Conservation (phyloP, 2,113 vertebrate genomes). For the Syngnathus typhle region DNA sequence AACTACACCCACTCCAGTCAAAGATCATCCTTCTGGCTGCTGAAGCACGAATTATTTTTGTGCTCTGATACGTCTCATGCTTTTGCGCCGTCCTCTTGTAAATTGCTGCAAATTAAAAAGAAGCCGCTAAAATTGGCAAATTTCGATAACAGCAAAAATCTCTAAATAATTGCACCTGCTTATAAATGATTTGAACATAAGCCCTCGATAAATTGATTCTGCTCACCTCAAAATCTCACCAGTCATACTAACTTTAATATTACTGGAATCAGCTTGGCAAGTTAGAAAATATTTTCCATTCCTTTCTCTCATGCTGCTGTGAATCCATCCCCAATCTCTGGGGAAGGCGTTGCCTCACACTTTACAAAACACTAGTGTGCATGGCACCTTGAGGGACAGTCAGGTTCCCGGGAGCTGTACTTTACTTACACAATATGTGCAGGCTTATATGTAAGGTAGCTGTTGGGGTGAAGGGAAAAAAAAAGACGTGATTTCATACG, state of each 20-base stretch:
- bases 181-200: background rate
- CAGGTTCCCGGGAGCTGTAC: background rate
- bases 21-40: constrained; percentile 55
- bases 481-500: no score
- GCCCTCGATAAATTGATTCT: background rate
- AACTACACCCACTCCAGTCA: constrained; percentile 59
- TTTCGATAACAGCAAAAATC: no score
- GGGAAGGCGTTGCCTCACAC: background rate
- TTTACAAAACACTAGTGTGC: background rate
- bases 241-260: background rate
- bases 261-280: background rate
- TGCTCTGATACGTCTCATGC: background rate
- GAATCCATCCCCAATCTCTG: background rate
- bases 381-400: background rate
- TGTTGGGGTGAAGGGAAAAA: background rate
- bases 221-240: background rate
- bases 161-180: no score
- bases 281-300: background rate
- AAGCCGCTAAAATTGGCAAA: no score
- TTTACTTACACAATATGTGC: background rate
- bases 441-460: background rate
- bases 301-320: background rate
- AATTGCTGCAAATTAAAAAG: background rate
- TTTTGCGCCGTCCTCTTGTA: background rate
- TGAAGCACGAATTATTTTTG: constrained; percentile 37